phyloP scores from a whole-genome alignment of 2,888 invertebrate species.

The Lumbricus terrestris region DNA sequence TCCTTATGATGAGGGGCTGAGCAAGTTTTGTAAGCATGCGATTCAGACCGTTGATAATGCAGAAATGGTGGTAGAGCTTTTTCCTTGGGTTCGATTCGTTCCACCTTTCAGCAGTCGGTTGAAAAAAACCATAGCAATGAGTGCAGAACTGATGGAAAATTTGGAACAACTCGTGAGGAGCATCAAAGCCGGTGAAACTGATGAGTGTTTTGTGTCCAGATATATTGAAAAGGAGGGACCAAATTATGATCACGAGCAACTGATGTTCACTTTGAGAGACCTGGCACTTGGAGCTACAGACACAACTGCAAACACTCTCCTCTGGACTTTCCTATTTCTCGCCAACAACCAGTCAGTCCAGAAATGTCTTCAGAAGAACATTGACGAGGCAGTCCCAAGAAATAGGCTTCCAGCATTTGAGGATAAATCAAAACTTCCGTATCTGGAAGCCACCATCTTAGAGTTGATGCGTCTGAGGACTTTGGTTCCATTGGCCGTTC shows the following conservation, averaged over 20 bases:
- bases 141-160: not conserved
- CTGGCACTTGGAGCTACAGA: slow-evolving; percentile 12
- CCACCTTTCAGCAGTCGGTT: not conserved
- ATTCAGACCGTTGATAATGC: no score
- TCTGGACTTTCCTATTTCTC: slow-evolving; percentile 16
- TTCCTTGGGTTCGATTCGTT: not conserved
- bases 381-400: slow-evolving; percentile 10
- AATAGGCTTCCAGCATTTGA: slow-evolving; percentile 11
- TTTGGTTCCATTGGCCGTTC: slow-evolving; percentile 20
- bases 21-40: not conserved
- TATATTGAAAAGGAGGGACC: not conserved
- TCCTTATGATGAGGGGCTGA: not conserved
- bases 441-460: slow-evolving; percentile 13
- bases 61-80: not conserved
- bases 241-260: slow-evolving; percentile 16
- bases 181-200: not conserved
- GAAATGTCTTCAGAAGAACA: not conserved
- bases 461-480: slow-evolving; percentile 19
- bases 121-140: not conserved
- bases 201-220: not conserved
- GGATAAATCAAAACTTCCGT: slow-evolving; percentile 4
- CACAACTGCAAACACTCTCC: slow-evolving; percentile 9
- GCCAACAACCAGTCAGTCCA: slow-evolving; percentile 20
- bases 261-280: slow-evolving; percentile 19
- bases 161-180: not conserved